A percentile compares a stretch with the other conserved stretches of the same genome.
Evolutionary conservation across 1,140 invertebrate genomes (phyloP).

Genomic region (Nautilus pompilius): DNA sequence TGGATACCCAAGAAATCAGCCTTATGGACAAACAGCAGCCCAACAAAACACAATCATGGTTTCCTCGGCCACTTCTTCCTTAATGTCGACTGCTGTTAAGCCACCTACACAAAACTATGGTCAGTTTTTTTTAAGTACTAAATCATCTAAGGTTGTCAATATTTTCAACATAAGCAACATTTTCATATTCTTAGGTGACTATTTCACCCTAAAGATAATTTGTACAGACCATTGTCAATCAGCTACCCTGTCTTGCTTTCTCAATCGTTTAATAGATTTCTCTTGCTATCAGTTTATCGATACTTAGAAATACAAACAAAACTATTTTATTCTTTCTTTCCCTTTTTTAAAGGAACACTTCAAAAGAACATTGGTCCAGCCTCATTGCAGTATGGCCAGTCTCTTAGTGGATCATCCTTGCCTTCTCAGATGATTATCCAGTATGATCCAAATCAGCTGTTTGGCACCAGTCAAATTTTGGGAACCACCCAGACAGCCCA

Average conservation of each 20-base stretch:
- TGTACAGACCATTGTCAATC: too few species aligned
- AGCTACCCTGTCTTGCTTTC: too few species aligned
- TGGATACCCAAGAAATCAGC: constrained; percentile 54
- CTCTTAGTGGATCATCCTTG: constrained; percentile 46
- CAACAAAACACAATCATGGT: constrained; percentile 86
- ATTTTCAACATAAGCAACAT: too few species aligned
- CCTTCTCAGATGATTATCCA: constrained; percentile 44
- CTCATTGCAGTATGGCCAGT: constrained; percentile 71
- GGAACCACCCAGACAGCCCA: constrained; percentile 38
- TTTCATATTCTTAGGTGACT: too few species aligned
- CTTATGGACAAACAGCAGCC: constrained; percentile 40
- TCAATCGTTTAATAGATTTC: too few species aligned
- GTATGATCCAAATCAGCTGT: constrained; percentile 41
- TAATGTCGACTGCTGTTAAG: constrained; percentile 87
- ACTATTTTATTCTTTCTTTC: not conserved
- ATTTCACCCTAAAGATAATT: too few species aligned
- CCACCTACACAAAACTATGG: constrained; percentile 60
- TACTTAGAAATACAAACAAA: too few species aligned
- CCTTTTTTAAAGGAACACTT: constrained; percentile 10
- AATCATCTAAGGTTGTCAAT: too few species aligned
- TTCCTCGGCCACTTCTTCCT: constrained; percentile 79
- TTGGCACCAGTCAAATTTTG: constrained; percentile 37
- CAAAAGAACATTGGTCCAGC: constrained; percentile 28
- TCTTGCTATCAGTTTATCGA: too few species aligned
- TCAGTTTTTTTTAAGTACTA: not conserved